Evolutionary conservation across 2,888 invertebrate genomes (phyloP), one percentile per base, ranked within the genome.

Genomic region (Lysandra coridon): DNA sequence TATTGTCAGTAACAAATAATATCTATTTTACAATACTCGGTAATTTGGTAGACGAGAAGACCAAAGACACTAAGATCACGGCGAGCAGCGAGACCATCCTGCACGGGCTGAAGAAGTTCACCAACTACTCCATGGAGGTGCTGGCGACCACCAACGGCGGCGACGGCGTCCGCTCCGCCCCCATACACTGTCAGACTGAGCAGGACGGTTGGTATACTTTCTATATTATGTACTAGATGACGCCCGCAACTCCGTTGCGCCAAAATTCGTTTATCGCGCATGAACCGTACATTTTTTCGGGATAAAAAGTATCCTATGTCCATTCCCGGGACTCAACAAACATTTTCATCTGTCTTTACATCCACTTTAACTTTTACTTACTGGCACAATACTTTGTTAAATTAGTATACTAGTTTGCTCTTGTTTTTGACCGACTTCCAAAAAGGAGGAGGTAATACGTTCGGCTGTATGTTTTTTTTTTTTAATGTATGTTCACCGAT

Each of bases 81-180:
- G 97, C 98, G n/a, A 97, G 98, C 83, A 98, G 98, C 86, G 98
- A 98, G 91, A 98, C 98, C 0, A 98, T 98, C 85, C 95, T 98
- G n/a, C 98, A 98, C 88, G 98, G 98, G 79, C 95, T 99, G 79
- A 98, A 98, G 91, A 98, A 98, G 90, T 99, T 97, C 93, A 99
- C 99, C 2, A 99, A 99, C 93, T 99, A 99, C 92, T 99, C 98
- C 80, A 98, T 99, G 96, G 98, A 99, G 95, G 98, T 99, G 57
- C 93, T 99, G 85, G 98, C 99, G 37, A 99, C 97, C 86, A 99
- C 99, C 7, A 97, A 98, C 80, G 99, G 98, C 83, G 99, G 99
- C 14, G 99, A 99, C 90, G 99, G 99, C 82, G 98, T 98, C 75
- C 96, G 98, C 84, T 97, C 97, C 84, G 95, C 96, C 30, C 97